Evolutionary conservation across 2,888 invertebrate genomes (phyloP).

Genomic region (Oithona nana): DNA sequence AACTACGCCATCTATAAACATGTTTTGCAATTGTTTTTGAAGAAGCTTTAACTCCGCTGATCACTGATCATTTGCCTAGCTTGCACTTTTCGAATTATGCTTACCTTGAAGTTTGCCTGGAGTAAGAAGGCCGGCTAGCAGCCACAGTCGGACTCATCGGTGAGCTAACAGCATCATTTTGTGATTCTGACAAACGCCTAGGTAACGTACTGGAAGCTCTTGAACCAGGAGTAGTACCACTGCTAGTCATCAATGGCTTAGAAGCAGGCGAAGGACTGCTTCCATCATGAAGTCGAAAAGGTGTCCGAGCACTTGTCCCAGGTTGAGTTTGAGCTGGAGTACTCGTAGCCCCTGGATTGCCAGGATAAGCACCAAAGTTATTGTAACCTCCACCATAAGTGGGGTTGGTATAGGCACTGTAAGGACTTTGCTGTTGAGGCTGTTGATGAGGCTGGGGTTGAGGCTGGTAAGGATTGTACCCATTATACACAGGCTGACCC

Average conservation of each 20-base stretch:
- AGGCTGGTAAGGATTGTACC: not conserved
- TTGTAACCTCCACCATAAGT: not conserved
- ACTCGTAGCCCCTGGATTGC: not conserved
- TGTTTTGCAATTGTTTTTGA: too few relatives aligned
- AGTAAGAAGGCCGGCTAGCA: constrained; percentile 18
- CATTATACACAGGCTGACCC: not conserved
- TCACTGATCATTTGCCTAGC: too few relatives aligned
- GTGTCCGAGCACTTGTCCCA: constrained; percentile 8
- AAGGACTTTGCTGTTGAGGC: not conserved
- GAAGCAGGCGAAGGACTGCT: constrained; percentile 15
- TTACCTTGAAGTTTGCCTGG: not conserved
- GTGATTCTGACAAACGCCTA: not conserved
- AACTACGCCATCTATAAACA: too few relatives aligned
- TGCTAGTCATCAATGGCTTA: too few relatives aligned
- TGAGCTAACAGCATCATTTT: constrained; percentile 19
- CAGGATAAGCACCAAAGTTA: not conserved
- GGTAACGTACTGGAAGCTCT: not conserved
- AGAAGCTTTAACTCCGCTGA: too few relatives aligned
- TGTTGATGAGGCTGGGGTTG: not conserved
- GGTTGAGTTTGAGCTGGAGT: not conserved
- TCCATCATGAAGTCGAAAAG: constrained; percentile 21
- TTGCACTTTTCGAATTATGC: too few relatives aligned
- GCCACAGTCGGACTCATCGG: too few relatives aligned
- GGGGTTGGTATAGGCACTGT: not conserved
- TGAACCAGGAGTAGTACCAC: too few relatives aligned